Conservation (phyloP, 2,113 vertebrate genomes). For the Cavia porcellus region DNA sequence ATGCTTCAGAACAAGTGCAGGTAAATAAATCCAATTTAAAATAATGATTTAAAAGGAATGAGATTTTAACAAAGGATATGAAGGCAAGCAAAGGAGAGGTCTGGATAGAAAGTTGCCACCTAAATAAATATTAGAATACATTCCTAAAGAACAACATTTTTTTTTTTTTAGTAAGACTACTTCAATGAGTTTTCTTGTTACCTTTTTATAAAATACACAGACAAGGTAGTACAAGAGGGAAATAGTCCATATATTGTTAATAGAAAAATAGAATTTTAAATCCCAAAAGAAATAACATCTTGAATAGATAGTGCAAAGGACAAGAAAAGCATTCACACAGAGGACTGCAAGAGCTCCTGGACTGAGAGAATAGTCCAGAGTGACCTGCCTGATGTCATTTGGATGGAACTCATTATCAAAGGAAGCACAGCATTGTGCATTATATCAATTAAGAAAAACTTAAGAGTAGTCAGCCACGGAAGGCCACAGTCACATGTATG, state of each 20-base stretch:
- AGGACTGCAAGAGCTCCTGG: neutral
- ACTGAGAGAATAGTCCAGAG: neutral
- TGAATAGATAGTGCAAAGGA: neutral
- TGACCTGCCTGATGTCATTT: neutral
- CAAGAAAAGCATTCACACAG: neutral
- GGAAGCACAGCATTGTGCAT: neutral
- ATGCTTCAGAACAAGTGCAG: neutral
- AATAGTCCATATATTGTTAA: neutral
- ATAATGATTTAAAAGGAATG: neutral
- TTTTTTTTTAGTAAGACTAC: neutral
- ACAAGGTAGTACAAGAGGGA: neutral
- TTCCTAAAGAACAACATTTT: neutral
- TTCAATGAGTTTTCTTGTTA: neutral
- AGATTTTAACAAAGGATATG: neutral
- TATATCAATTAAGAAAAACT: neutral
- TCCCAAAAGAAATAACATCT: neutral
- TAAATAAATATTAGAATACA: neutral
- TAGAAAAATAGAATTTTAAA: neutral
- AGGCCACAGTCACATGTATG: neutral
- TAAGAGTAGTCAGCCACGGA: neutral
- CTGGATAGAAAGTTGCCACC: neutral
- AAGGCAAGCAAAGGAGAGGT: neutral
- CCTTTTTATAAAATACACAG: neutral
- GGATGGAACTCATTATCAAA: neutral
- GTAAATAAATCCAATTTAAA: neutral